Evolutionary conservation across 2,113 vertebrate genomes (phyloP).

Genomic region (Sebastes fasciatus): DNA sequence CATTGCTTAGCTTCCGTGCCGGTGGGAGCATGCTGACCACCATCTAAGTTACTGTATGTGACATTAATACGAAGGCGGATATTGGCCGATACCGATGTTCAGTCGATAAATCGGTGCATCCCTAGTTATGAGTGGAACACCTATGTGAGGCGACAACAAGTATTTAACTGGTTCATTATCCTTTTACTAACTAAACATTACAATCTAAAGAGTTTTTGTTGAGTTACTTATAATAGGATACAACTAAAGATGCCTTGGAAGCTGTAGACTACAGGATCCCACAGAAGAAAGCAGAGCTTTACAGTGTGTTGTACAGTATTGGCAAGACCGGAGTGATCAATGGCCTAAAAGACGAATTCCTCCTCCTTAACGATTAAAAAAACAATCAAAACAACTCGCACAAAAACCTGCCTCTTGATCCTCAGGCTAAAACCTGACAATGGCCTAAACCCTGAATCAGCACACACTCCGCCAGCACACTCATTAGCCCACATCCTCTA

Average conservation of each 20-base stretch:
- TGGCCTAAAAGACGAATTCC: slow-evolving; percentile 19
- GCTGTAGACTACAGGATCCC: neutral
- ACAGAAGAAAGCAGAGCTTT: slow-evolving; percentile 16
- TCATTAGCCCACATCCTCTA: slow-evolving; percentile 71
- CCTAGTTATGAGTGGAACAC: neutral
- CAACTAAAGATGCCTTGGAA: neutral
- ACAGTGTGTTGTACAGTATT: slow-evolving; percentile 1
- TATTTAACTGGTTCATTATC: neutral
- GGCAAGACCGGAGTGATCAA: slow-evolving; percentile 28
- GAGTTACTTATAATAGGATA: neutral
- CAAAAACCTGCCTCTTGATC: slow-evolving; percentile 44
- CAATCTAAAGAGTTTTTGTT: slow-evolving; percentile 6
- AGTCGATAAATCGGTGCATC: no score
- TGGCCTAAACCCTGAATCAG: slow-evolving; percentile 66
- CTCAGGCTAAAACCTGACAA: slow-evolving; percentile 57
- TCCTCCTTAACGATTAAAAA: slow-evolving; percentile 21
- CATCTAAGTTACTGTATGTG: no score
- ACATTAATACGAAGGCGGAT: no score
- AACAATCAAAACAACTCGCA: slow-evolving; percentile 31
- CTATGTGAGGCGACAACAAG: neutral
- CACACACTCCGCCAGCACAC: slow-evolving; percentile 59
- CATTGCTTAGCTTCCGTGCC: no score
- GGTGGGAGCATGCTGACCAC: no score
- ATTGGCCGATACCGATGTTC: no score
- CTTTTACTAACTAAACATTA: neutral